Base-by-base conservation (phyloP, 2,797 vertebrate species). In the Astyanax mexicanus region DNA sequence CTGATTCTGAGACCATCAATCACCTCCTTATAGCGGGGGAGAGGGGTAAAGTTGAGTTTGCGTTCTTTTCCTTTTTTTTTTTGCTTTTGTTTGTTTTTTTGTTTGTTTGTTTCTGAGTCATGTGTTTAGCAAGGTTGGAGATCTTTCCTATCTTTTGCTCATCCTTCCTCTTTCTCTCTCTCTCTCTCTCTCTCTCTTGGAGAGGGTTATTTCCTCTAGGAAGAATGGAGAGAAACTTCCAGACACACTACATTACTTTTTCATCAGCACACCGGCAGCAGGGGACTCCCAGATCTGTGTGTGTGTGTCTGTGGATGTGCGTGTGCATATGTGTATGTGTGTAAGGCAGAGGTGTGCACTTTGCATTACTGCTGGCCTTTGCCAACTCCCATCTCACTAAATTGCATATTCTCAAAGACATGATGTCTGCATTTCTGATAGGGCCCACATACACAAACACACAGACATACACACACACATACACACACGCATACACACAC, bases 211-310 rank as follows among this genome's bases (percentile, higher is more conserved):
- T 84, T 84, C 81, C 79, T 80, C 47, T 1, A 72, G 86, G 79
- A 77, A 75, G 83, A 85, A 73, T 49, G 52, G 58, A 72, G 67
- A 75, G 74, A 69, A 73, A 83, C 92, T 91, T 87, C 86, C 88
- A 91, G 90, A 92, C 90, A 91, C 90, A 92, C 84, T 90, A 92
- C 90, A 92, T 92, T 92, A 92, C 90, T 92, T 93, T 93, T 93
- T 93, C 92, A 93, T 93, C 91, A 92, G 91, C 90, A 88, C 89
- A 91, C 89, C 57, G 35, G 79, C 81, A 84, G 80, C 66, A 80
- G 74, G 83, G 69, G 72, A 80, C 75, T 84, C 81, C 81, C 78
- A 67, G 74, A 74, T 70, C 69, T 62, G 82, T 87, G 88, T 88
- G 87, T 85, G 84, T 84, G 87, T 81, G 13, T 75, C 78, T 86